Base-by-base conservation (phyloP, 2,888 invertebrate genomes). In the Phortica magna region DNA sequence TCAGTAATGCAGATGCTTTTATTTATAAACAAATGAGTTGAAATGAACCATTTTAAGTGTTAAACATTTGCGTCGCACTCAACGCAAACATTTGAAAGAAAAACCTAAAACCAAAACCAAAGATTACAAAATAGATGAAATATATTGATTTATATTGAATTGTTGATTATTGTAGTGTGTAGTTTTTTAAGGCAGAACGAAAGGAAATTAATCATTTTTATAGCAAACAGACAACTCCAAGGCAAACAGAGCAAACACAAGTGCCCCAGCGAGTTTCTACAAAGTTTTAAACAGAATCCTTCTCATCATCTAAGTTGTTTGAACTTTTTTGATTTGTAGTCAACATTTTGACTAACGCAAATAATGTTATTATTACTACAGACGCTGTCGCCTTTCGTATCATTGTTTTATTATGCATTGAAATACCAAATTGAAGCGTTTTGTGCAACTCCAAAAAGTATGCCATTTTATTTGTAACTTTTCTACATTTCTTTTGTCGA, bases 91-190 rank as follows among this genome's bases (percentile, higher is more conserved):
- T 39, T 73, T 72, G 61, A 64, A 57, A n/a, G 70, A 53, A 73
- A 65, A 70, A 53, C 14, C 22, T 72, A 71, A 81, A 81, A 79
- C 81, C 80, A 81, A 77, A 84, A 79, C 82, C 85, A 88, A 89
- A 86, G 83, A 88, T 84, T 84, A 87, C 72, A 79, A 80, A 81
- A 79, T 84, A 84, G 88, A 87, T 84, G 83, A 85, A 76, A 79
- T 80, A 81, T 84, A 87, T 83, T 89, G 76, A 83, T 88, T 89
- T 89, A 88, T 88, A 87, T 87, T 80, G 76, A 87, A 88, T 89
- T 87, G 87, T 87, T 87, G 81, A 88, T 86, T 89, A 88, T 88
- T 74, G 42, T 85, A 88, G 87, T 78, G 78, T 74, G 83, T 85
- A 85, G 85, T 85, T 14, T 48, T 48, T 48, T 48, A 48, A 48